Conservation (phyloP, 2,888 invertebrate species). For the Heteromurus nitidus region DNA sequence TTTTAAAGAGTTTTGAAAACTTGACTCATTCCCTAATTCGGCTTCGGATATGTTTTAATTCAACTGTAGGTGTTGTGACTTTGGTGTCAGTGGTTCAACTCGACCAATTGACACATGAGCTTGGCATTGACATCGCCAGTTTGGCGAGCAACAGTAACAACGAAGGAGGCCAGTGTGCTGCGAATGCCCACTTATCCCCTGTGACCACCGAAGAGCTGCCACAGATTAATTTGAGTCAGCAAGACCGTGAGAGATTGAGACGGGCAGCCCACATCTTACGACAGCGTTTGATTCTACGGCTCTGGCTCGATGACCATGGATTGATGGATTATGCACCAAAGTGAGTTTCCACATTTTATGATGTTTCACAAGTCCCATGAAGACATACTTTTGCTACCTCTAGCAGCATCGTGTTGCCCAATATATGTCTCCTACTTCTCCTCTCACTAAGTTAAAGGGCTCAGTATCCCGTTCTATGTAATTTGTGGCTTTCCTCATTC, state of each 20-base stretch:
- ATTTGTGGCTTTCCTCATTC: too few species aligned
- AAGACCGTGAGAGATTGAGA: slow-evolving; percentile 88
- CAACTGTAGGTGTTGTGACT: slow-evolving; percentile 90
- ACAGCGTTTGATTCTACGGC: slow-evolving; percentile 88
- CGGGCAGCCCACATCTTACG: slow-evolving; percentile 88
- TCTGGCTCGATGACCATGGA: slow-evolving; percentile 82
- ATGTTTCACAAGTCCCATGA: too few species aligned
- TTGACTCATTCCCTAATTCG: too few species aligned
- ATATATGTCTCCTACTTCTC: too few species aligned
- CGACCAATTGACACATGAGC: slow-evolving; percentile 76
- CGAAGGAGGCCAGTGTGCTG: slow-evolving; percentile 3
- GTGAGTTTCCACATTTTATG: slow-evolving; percentile 75
- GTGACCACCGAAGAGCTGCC: slow-evolving; percentile 46
- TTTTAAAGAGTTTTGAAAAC: too few species aligned
- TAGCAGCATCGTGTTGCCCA: too few species aligned
- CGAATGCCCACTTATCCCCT: background rate
- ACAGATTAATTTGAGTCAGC: slow-evolving; percentile 87
- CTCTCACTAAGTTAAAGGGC: too few species aligned
- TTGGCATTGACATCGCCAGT: slow-evolving; percentile 58
- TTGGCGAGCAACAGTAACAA: slow-evolving; percentile 44
- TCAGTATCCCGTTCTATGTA: too few species aligned
- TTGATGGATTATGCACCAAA: slow-evolving; percentile 75
- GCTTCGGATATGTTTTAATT: too few species aligned
- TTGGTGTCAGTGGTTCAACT: slow-evolving; percentile 87
- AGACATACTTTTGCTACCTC: too few species aligned